Percentiles rank a stretch among this genome's conserved stretches.
Evolutionary conservation across 1,140 invertebrate genomes (phyloP).

Genomic region (Batillaria attramentaria): DNA sequence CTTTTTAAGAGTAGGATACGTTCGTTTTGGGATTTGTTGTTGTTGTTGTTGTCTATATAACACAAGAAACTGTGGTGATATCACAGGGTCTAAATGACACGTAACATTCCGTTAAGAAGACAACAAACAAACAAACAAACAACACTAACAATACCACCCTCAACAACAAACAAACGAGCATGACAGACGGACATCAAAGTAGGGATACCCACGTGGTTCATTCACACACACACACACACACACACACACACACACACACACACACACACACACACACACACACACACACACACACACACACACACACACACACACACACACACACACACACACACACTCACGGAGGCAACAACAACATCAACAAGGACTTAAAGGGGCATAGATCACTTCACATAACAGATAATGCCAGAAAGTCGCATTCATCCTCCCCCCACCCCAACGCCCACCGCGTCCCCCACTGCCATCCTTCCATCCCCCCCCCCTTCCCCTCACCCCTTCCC

Average conservation of each 20-base stretch:
- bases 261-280: constrained; percentile 2
- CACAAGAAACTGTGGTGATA: background rate
- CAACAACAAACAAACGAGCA: background rate
- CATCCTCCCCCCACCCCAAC: too few relatives aligned
- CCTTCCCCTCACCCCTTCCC: constrained; percentile 32
- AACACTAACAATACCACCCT: background rate
- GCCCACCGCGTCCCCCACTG: background rate
- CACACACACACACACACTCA: background rate
- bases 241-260: constrained; percentile 14
- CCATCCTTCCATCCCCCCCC: constrained; percentile 37
- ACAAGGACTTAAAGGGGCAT: too few relatives aligned
- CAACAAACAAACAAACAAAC: background rate
- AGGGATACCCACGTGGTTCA: too few relatives aligned
- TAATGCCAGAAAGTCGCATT: too few relatives aligned
- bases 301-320: background rate
- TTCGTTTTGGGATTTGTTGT: background rate
- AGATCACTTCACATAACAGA: too few relatives aligned
- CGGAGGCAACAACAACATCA: background rate
- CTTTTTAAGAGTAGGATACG: background rate
- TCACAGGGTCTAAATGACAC: background rate
- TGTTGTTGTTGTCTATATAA: background rate
- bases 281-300: background rate
- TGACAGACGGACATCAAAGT: too few relatives aligned
- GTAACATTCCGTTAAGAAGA: background rate
- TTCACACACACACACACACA: constrained; percentile 12